Percentiles rank a stretch among this genome's conserved stretches.
phyloP scores from a whole-genome alignment of 2,113 vertebrate genomes.

The Anser brachyrhynchus region DNA sequence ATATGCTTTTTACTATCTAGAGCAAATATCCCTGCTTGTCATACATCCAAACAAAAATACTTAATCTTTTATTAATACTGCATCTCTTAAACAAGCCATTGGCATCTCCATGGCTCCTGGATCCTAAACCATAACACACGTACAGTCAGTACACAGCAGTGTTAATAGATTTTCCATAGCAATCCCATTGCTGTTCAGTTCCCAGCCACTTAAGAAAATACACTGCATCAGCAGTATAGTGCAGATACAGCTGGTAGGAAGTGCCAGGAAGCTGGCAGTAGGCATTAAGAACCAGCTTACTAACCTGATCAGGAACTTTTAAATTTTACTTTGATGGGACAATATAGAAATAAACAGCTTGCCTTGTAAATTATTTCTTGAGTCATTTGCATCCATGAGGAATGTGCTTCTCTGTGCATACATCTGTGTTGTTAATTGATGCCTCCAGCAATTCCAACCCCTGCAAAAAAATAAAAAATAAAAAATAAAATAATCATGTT shows the following conservation, averaged over 20 bases:
- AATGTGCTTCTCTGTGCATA: not conserved
- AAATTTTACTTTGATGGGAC: not conserved
- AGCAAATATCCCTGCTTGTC: not conserved
- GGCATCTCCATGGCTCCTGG: slow-evolving; percentile 3
- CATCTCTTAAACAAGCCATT: not conserved
- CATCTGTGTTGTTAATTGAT: not conserved
- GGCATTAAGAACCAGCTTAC: not conserved
- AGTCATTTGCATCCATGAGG: not conserved
- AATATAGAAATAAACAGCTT: not conserved
- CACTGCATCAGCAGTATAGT: not conserved
- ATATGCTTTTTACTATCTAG: not conserved
- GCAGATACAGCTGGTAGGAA: not conserved
- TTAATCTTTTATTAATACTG: slow-evolving; percentile 7
- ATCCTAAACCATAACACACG: not conserved
- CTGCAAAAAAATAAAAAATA: not conserved
- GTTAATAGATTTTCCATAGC: not conserved
- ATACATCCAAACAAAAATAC: not conserved
- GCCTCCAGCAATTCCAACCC: not conserved
- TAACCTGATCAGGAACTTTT: not conserved
- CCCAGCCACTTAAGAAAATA: not conserved
- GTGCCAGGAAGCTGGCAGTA: not conserved
- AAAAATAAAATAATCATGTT: not conserved
- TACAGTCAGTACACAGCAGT: not conserved
- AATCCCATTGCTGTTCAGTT: not conserved
- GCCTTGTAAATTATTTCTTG: not conserved